Conservation (phyloP, 92 coral and sea anemone species). For the Diadumene lineata region DNA sequence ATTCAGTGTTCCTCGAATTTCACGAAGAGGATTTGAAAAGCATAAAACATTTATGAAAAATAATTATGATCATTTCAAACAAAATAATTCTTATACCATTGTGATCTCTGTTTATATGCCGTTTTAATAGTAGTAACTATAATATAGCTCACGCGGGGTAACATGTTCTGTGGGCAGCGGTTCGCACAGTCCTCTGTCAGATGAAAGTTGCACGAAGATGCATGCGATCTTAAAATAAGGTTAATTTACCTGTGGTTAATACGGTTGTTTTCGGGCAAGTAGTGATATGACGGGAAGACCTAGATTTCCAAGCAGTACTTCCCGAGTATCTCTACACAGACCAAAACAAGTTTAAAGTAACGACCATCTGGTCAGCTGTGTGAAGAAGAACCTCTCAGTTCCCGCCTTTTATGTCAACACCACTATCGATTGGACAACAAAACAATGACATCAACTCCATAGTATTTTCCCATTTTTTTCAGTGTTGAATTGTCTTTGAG, state of each 20-base stretch:
- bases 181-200: no score
- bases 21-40: no score
- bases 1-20: no score
- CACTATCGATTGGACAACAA: neutral
- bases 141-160: no score
- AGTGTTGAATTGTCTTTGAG: neutral
- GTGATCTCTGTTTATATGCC: no score
- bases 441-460: neutral
- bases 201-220: no score
- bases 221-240: no score
- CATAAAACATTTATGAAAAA: no score
- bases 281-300: neutral
- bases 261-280: neutral
- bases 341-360: neutral
- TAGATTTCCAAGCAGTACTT: neutral
- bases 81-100: no score
- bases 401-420: constrained; percentile 1
- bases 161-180: no score
- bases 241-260: neutral
- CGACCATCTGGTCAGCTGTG: neutral
- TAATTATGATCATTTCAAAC: no score
- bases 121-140: no score
- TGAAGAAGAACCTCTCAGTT: neutral
- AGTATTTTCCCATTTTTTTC: neutral
- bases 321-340: neutral